phyloP scores from a whole-genome alignment of 2,113 vertebrate genomes.

The Chloropsis cyanopogon region DNA sequence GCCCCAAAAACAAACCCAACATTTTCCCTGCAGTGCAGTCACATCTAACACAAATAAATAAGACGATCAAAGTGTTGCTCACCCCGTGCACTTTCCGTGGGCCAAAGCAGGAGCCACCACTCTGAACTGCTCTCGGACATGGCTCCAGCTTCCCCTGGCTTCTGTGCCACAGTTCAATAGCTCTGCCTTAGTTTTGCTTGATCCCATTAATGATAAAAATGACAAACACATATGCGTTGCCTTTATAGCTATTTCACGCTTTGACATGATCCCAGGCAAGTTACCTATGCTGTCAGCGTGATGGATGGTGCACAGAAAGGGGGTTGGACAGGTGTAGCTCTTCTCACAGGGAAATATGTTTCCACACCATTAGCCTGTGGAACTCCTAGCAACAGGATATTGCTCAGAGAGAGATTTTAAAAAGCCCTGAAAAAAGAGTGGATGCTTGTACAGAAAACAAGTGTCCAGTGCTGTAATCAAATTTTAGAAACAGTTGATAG shows the following conservation, averaged over 20 bases:
- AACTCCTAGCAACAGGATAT: slow-evolving; percentile 52
- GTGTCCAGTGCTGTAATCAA: not conserved
- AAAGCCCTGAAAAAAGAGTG: not conserved
- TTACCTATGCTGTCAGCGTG: slow-evolving; percentile 49
- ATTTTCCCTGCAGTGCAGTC: not conserved
- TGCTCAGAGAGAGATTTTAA: not conserved
- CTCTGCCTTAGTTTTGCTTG: slow-evolving; percentile 41
- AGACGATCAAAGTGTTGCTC: not conserved
- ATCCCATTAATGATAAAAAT: slow-evolving; percentile 51
- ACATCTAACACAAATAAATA: not conserved
- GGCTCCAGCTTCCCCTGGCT: not conserved
- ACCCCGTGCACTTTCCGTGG: not conserved
- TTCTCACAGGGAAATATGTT: slow-evolving; percentile 56
- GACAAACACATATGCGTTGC: slow-evolving; percentile 51
- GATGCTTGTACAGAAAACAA: not conserved
- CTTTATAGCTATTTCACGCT: slow-evolving; percentile 63
- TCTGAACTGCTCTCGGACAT: not conserved
- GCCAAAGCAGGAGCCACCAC: not conserved
- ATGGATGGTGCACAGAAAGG: slow-evolving; percentile 41
- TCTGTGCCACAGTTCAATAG: slow-evolving; percentile 6
- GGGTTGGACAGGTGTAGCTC: slow-evolving; percentile 59
- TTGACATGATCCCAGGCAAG: slow-evolving; percentile 45
- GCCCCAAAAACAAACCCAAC: not conserved
- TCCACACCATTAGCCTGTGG: slow-evolving; percentile 61
- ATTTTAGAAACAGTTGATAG: not conserved